These are phyloP conservation scores for Drosophila prostipennis DNA, from an alignment of 2,888 invertebrate species.

Conservation along the genomic window DNA sequence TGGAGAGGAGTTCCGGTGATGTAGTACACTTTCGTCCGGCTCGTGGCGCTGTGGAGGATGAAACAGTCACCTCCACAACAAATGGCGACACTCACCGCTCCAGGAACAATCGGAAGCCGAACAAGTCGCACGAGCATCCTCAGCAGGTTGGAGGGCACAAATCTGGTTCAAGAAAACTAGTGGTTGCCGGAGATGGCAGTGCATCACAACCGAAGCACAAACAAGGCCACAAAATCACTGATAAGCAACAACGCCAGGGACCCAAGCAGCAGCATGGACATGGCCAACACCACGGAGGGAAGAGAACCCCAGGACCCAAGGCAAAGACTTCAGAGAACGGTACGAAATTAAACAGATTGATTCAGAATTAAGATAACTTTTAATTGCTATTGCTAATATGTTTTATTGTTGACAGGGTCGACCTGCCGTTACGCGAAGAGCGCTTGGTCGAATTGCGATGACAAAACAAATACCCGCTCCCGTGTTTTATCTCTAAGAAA, in stretches of 20 bases:
- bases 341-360: neutral
- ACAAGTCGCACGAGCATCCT: conserved; percentile 57
- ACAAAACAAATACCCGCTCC: conserved; percentile 91
- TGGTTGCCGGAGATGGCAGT: conserved; percentile 14
- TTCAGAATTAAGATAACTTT: neutral
- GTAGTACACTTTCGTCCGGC: conserved; percentile 72
- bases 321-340: conserved; percentile 9
- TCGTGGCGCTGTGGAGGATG: conserved; percentile 61
- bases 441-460: conserved; percentile 94
- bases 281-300: conserved; percentile 62
- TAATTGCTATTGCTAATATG: neutral
- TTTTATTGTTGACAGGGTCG: conserved; percentile 76
- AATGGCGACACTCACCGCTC: conserved; percentile 40
- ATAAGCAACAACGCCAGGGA: conserved; percentile 78
- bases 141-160: conserved; percentile 45
- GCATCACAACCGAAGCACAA: conserved; percentile 59
- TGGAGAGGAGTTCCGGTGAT: conserved; percentile 56
- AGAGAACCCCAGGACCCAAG: conserved; percentile 61
- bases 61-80: conserved; percentile 9
- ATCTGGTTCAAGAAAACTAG: conserved; percentile 51
- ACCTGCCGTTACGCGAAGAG: conserved; percentile 94
- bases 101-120: conserved; percentile 77
- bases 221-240: conserved; percentile 48
- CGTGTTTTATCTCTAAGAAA: conserved; percentile 94
- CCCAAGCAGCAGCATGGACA: conserved; percentile 72